Evolutionary conservation across 2,797 vertebrate species (phyloP), one percentile per base, ranked within the genome.

Genomic region (Halcyon leucocephala): DNA sequence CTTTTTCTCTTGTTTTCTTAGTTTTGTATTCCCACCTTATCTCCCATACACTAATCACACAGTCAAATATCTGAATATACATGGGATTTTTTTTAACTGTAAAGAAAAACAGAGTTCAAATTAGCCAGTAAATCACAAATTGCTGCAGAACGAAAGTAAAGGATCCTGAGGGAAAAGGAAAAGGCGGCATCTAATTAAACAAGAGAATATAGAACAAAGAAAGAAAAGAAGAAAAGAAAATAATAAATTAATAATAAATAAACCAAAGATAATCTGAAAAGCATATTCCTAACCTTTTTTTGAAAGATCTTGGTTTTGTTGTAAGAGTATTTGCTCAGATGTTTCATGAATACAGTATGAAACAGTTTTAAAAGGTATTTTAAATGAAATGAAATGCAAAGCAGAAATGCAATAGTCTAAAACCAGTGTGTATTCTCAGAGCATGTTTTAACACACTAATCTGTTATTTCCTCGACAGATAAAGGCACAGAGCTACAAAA

Each of bases 81-180:
- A 12, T 41, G 0, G 4, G 6, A 24, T n/a, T 57, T 9, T 11
- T 11, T 10, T 86, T 49, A 89, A 79, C 31, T 86, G 39, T 71
- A 82, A 90, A 82, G 52, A 86, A 91, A 84, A 77, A 29, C 57
- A 54, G 52, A 70, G 48, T 51, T 91, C 69, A 81, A 83, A 91
- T 78, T 69, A 95, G 72, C 41, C 44, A 74, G 60, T 72, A 90
- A 82, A 89, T 64, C 66, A 82, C 33, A 92, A 89, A 90, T 25
- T 89, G 62, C 12, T 28, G 72, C 42, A 73, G n/a, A 86, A 85
- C 42, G 61, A 64, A 85, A 81, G 21, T 46, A 72, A 76, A 91
- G 14, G 25, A 73, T 77, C 70, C 64, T 64, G 14, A 88, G 8
- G 55, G 70, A 84, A 86, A 77, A 65, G 14, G 42, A 86, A 26